Percentiles rank a stretch among this genome's conserved stretches.
Evolutionary conservation across 2,888 invertebrate genomes (phyloP).

Genomic region (Torymus auratus): DNA sequence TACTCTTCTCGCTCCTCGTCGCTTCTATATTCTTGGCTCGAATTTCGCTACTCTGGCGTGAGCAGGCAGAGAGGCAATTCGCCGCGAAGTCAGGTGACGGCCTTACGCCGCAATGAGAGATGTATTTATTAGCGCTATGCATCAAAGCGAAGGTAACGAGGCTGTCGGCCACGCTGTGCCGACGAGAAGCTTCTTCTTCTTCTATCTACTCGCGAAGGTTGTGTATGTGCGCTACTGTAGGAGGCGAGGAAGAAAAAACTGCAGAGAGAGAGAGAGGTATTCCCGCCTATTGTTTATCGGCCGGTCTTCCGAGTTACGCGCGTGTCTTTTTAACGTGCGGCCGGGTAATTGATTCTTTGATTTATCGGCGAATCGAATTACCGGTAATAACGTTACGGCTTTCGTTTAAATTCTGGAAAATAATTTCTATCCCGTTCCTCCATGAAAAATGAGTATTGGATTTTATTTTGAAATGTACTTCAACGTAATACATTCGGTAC

Average conservation of each 20-base stretch:
- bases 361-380: conserved; percentile 31
- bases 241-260: background rate
- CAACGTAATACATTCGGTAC: no score
- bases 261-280: background rate
- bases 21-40: no score
- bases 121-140: conserved; percentile 44
- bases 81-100: background rate
- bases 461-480: no score
- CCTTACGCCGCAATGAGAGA: conserved; percentile 15
- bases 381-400: conserved; percentile 10
- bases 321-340: background rate
- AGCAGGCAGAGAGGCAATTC: no score
- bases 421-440: background rate
- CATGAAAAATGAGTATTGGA: no score
- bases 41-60: no score
- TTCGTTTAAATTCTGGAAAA: background rate
- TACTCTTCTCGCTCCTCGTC: no score
- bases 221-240: background rate
- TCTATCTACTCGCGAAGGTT: conserved; percentile 15
- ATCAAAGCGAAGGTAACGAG: conserved; percentile 43
- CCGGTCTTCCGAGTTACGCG: conserved; percentile 21
- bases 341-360: conserved; percentile 16
- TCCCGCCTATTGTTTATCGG: conserved; percentile 20
- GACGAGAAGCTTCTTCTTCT: background rate
- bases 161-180: background rate